A percentile compares a stretch with the other conserved stretches of the same genome.
phyloP scores from a whole-genome alignment of 2,797 vertebrate genomes.

The Ctenochaetus hawaiiensis region DNA sequence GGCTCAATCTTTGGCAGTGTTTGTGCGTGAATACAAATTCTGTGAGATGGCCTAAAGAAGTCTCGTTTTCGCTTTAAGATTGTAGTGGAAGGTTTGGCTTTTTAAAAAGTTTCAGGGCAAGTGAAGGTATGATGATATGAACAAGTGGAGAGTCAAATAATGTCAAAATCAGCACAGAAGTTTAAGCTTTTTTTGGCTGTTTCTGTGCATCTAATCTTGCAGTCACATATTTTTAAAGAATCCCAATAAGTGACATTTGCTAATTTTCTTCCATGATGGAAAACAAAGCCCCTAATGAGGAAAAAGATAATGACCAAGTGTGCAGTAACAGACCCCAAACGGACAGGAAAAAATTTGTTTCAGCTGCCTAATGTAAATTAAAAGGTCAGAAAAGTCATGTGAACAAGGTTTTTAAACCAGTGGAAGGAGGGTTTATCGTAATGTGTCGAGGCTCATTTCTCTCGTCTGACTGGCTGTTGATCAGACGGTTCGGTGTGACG shows the following conservation, averaged over 20 bases:
- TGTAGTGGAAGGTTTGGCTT: conserved; percentile 6
- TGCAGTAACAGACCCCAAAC: conserved; percentile 1
- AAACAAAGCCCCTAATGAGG: conserved; percentile 7
- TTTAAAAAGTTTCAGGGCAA: neutral
- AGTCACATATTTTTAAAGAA: conserved; percentile 19
- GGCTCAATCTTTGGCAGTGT: conserved; percentile 2
- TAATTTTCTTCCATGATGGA: conserved; percentile 11
- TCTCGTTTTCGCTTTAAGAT: conserved; percentile 30
- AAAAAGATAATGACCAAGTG: neutral
- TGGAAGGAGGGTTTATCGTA: neutral
- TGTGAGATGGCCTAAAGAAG: neutral
- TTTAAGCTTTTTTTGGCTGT: conserved; percentile 12
- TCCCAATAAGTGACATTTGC: conserved; percentile 20
- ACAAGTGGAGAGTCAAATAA: conserved; percentile 18
- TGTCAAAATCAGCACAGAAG: neutral
- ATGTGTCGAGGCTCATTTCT: conserved; percentile 18
- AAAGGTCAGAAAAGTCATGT: conserved; percentile 7
- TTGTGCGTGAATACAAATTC: neutral
- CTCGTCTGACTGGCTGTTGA: conserved; percentile 60
- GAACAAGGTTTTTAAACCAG: conserved; percentile 18
- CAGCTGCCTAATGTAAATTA: conserved; percentile 2
- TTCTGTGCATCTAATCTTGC: conserved; percentile 5
- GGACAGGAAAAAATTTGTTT: conserved; percentile 8
- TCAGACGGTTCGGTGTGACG: conserved; percentile 52
- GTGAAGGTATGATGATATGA: neutral